phyloP scores from a whole-genome alignment of 2,113 vertebrate species.

The Empidonax traillii region DNA sequence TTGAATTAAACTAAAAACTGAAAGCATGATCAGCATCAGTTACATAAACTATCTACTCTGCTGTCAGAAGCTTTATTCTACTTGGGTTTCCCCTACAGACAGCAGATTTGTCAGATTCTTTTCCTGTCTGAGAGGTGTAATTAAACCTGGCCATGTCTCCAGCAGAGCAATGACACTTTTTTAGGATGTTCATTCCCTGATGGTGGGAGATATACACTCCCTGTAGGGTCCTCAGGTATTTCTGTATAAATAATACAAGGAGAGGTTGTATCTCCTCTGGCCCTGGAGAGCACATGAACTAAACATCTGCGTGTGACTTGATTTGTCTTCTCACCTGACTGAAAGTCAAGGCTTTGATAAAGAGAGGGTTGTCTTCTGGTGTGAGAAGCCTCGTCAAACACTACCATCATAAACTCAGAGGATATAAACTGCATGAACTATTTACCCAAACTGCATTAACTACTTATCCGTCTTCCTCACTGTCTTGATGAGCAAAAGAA shows the following conservation, averaged over 20 bases:
- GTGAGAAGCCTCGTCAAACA: neutral
- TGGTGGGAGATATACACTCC: neutral
- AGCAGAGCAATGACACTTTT: neutral
- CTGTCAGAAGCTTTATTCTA: neutral
- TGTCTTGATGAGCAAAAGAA: neutral
- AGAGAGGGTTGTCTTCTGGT: neutral
- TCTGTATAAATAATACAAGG: neutral
- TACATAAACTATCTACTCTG: neutral
- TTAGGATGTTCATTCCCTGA: rapidly evolving
- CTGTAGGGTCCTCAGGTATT: neutral
- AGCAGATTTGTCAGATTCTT: neutral
- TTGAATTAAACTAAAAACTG: neutral
- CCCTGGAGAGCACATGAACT: neutral
- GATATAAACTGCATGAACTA: neutral
- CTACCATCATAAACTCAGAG: neutral
- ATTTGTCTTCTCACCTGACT: neutral
- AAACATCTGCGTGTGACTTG: neutral
- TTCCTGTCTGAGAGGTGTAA: neutral
- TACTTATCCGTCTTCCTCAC: neutral
- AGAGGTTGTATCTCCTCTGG: neutral
- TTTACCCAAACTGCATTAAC: neutral
- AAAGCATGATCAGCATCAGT: neutral
- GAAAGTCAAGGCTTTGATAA: neutral
- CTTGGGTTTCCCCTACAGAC: neutral
- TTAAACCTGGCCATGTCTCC: neutral